Evolutionary conservation across 2,113 vertebrate species (phyloP), one percentile per base, ranked within the genome.

Genomic region (Capricornis sumatraensis): DNA sequence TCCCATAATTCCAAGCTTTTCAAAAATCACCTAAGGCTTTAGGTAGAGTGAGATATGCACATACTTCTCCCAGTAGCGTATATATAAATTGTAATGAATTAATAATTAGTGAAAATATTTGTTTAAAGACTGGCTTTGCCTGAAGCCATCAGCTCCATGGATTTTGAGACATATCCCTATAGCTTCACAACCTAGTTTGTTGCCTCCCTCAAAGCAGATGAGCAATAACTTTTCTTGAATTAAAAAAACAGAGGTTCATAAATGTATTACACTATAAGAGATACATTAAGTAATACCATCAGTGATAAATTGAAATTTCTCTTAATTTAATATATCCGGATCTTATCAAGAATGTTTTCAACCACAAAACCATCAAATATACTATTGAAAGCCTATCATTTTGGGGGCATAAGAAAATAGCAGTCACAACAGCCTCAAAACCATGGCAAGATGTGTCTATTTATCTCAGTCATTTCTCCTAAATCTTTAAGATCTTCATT

Each of bases 11-110:
- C 8, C 19, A 89, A 78, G n/a, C 33, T 78, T 62, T 97, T 94
- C 21, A 74, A 62, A 97, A 93, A 86, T 91, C 82, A 93, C 50
- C 91, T 91, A 78, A 97, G 14, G 78, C 47, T 50, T 93, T 96
- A 79, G 33, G 50, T 55, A 55, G 17, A 79, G 55, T 89, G 91
- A 52, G 76, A 47, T 93, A 67, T 67, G 40, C 58, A 40, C 97
- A 47, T 67, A n/a, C 12, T 89, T 93, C 74, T 96, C n/a, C 28
- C 58, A 19, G 14, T 28, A 16, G 50, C 5, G 6, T 82, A 16
- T 90, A 60, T 82, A 93, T 91, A 92, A 95, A 74, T 89, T 87
- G 13, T 62, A 96, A 78, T 87, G 8, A 94, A 88, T 94, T 93
- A 95, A 76, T 74, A 91, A 85, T 83, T 83, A 50, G 19, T 78